phyloP scores from a whole-genome alignment of 2,113 vertebrate species.

The Ophiodon elongatus region DNA sequence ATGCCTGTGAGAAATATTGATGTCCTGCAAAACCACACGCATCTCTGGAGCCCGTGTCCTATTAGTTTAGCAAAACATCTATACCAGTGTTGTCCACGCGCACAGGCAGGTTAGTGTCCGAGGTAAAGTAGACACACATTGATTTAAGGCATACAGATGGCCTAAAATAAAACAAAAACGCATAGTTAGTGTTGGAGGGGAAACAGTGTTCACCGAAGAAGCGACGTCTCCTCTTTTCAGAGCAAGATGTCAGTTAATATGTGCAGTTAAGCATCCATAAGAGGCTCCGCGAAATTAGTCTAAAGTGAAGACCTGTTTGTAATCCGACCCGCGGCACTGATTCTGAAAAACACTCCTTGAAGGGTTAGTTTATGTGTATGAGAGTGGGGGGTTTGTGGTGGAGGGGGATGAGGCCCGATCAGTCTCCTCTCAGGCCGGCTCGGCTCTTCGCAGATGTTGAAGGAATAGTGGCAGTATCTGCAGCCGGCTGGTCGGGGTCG shows the following conservation, averaged over 20 bases:
- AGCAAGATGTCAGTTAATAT: constrained; percentile 32
- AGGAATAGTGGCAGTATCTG: constrained; percentile 44
- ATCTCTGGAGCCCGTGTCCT: constrained; percentile 38
- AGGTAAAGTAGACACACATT: constrained; percentile 69
- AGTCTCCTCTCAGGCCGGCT: constrained; percentile 54
- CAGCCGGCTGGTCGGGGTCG: constrained; percentile 40
- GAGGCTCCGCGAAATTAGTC: constrained; percentile 48
- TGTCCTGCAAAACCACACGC: constrained; percentile 58
- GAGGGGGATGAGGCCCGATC: constrained; percentile 43
- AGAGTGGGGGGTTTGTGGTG: not conserved
- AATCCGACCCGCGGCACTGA: constrained; percentile 76
- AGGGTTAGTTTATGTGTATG: constrained; percentile 29
- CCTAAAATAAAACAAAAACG: constrained; percentile 57
- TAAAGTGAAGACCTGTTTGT: constrained; percentile 53
- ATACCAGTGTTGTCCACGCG: constrained; percentile 34
- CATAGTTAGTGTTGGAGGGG: constrained; percentile 54
- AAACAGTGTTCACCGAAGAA: constrained; percentile 56
- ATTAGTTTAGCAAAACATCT: constrained; percentile 49
- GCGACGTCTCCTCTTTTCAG: constrained; percentile 42
- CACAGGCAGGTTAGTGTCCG: constrained; percentile 56
- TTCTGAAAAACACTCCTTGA: constrained; percentile 66
- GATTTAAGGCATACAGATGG: constrained; percentile 82
- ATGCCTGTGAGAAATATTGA: constrained; percentile 45
- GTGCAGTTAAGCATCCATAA: constrained; percentile 69
- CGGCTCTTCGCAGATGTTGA: constrained; percentile 37